Evolutionary conservation across 2,888 invertebrate species (phyloP), one percentile per base, ranked within the genome.

Genomic region (Pristionchus mayeri): DNA sequence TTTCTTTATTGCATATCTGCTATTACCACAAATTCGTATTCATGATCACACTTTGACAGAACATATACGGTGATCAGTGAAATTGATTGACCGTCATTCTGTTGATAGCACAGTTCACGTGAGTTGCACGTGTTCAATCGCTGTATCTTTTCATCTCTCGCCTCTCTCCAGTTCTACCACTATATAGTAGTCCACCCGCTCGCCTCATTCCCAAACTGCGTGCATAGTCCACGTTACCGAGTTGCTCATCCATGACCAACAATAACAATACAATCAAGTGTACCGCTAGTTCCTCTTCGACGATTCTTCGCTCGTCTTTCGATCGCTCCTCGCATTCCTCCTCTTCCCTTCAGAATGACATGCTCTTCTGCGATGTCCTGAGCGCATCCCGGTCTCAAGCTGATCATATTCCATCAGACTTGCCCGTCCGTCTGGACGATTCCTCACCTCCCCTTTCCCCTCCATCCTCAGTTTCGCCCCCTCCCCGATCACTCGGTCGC

Each of bases 41-140:
- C n/a, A n/a, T n/a, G n/a, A n/a, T n/a, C n/a, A n/a, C n/a, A n/a
- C n/a, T n/a, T n/a, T n/a, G n/a, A n/a, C n/a, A n/a, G 16, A n/a
- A 21, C 54, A 21, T 16, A 18, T 54, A 13, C 4, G 21, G 24
- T n/a, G 71, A 40, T n/a, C 40, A 24, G 71, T 24, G 40, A 7
- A 24, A 71, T 67, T n/a, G 40, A 71, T 40, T 71, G 71, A 34
- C 71, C n/a, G 40, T 34, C 63, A 9, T 13, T 44, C 71, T n/a
- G 40, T 71, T 71, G 71, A 71, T 71, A 71, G 71, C 71, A 40
- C 71, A 71, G 71, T 78, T 78, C 76, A 78, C 76, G 76, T 78
- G 76, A 16, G 50, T 24, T 34, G 11, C 76, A 78, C 76, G 76
- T 78, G 76, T 78, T n/a, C n/a, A 50, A 78, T 50, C 76, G 48